Base-by-base conservation (phyloP, 2,797 vertebrate genomes). In the Babyrousa celebensis region DNA sequence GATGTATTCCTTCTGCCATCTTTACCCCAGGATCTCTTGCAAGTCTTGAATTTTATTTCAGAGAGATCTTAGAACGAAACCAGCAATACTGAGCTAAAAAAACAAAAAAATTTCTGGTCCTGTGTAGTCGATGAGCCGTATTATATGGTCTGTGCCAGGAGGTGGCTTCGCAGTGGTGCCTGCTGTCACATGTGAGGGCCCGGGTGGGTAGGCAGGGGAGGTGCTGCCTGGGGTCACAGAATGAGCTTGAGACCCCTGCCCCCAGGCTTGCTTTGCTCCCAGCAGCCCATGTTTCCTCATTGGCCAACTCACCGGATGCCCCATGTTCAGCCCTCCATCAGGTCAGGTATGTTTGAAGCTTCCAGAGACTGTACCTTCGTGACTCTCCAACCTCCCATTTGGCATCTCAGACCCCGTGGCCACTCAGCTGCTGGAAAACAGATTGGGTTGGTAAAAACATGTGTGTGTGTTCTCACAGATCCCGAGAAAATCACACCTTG, bases 401-500 rank as follows among this genome's bases (percentile, higher is more conserved):
- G 97, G 98, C 97, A 98, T 98, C 95, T 97, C 96, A 98, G 98
- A 98, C 98, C 98, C 98, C 80, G 97, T 29, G 97, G 98, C 98
- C 98, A 98, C 97, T 97, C 94, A 97, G 96, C 98, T 98, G 96
- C 97, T 97, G 96, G 97, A 97, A 98, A 98, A 98, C 98, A 99
- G 98, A 98, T 99, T 98, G 98, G 92, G 77, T 97, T 98, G 98
- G 98, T 98, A 98, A 98, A 98, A 99, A 98, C 98, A 98, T 95
- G 98, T 97, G 98, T 98, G 98, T 97, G 89, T 98, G 97, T 99
- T 99, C 98, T 99, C 98, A 97, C 97, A 96, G 98, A 99, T 98
- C 98, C 98, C 98, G 99, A 98, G 98, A 99, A 98, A 98, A 98
- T 99, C 98, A 98, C 98, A 99, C 98, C 98, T 99, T 98, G 97